Evolutionary conservation across 2,113 vertebrate species (phyloP).

Genomic region (Pachyramphus minor): DNA sequence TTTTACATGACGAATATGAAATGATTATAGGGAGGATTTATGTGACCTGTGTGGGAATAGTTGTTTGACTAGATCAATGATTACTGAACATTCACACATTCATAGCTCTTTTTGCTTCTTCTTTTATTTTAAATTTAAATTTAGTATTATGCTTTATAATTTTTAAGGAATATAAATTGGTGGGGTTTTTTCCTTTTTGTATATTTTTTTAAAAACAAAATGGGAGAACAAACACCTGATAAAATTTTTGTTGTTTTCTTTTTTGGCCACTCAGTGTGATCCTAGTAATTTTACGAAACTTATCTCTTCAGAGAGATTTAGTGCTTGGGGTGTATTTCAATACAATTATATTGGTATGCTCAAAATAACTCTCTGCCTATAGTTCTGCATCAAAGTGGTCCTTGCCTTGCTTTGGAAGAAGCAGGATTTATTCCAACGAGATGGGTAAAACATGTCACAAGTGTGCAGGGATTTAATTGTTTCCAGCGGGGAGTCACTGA

Average conservation of each 20-base stretch:
- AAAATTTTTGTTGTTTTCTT: neutral
- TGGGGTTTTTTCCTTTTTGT: rapidly evolving
- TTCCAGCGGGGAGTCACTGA: neutral
- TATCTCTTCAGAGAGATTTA: neutral
- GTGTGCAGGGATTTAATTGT: neutral
- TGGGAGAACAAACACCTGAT: neutral
- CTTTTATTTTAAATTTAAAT: neutral
- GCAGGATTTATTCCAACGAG: neutral
- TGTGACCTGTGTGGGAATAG: neutral
- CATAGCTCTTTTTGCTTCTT: neutral
- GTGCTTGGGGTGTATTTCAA: neutral
- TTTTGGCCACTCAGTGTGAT: neutral
- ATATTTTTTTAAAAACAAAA: neutral
- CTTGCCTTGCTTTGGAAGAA: neutral
- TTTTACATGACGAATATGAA: neutral
- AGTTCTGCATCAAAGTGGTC: neutral
- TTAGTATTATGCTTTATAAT: neutral
- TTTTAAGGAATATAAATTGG: neutral
- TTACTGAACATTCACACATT: neutral
- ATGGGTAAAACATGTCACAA: too few relatives aligned
- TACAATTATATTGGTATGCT: neutral
- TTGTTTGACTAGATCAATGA: neutral
- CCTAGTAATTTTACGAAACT: neutral
- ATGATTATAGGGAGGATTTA: neutral
- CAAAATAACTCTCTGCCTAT: neutral